Evolutionary conservation across 2,888 invertebrate genomes (phyloP).

Genomic region (Erynnis tages): DNA sequence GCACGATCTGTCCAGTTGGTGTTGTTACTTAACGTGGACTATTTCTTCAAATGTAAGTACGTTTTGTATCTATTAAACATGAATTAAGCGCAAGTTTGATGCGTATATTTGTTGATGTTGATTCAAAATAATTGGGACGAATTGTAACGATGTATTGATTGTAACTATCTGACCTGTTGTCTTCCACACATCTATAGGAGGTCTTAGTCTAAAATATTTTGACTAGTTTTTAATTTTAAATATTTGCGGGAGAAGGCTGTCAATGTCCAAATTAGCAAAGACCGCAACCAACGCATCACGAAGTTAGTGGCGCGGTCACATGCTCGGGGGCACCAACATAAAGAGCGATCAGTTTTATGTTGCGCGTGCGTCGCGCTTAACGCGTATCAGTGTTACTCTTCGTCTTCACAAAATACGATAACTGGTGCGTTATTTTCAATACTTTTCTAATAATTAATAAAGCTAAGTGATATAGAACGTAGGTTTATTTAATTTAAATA

Average conservation of each 20-base stretch:
- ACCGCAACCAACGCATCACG: constrained; percentile 56
- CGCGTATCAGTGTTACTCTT: constrained; percentile 42
- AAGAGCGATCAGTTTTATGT: constrained; percentile 54
- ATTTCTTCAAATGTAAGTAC: constrained; percentile 44
- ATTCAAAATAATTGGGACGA: not conserved
- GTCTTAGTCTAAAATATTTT: constrained; percentile 1
- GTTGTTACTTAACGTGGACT: constrained; percentile 42
- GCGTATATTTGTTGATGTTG: not conserved
- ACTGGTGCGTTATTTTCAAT: constrained; percentile 57
- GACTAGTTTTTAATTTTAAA: not conserved
- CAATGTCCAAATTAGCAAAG: constrained; percentile 48
- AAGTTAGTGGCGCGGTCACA: constrained; percentile 57
- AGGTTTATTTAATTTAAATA: constrained; percentile 1
- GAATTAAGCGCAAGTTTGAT: not conserved
- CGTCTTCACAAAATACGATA: constrained; percentile 41
- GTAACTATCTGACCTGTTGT: not conserved
- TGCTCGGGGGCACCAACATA: constrained; percentile 68
- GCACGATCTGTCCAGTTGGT: constrained; percentile 44
- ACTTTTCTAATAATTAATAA: constrained; percentile 2
- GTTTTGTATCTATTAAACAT: constrained; percentile 19
- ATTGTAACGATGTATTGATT: not conserved
- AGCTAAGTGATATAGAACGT: not conserved
- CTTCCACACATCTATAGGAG: not conserved
- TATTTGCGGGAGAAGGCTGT: constrained; percentile 30
- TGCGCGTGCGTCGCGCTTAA: constrained; percentile 64